A percentile compares a stretch with the other conserved stretches of the same genome.
Conservation (phyloP, 2,797 vertebrate genomes). For the Pygocentrus nattereri region DNA sequence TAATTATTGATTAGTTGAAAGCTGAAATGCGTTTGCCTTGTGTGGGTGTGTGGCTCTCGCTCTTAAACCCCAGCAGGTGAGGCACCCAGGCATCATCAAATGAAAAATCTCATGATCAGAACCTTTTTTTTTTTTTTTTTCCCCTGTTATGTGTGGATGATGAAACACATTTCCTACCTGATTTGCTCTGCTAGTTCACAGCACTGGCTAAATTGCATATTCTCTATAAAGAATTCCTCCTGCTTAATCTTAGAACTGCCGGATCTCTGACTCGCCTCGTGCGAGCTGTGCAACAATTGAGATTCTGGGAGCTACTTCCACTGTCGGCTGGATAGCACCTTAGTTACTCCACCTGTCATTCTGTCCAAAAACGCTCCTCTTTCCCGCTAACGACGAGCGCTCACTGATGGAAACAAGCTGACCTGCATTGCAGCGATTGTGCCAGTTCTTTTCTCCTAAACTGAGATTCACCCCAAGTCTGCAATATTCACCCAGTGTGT, state of each 20-base stretch:
- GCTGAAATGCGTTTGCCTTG: constrained; percentile 34
- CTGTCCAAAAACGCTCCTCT: neutral
- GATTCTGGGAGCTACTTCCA: neutral
- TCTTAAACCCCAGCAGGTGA: constrained; percentile 31
- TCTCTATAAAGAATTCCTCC: constrained; percentile 5
- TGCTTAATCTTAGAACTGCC: neutral
- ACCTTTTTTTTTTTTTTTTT: neutral
- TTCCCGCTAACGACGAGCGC: neutral
- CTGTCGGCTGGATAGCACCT: neutral
- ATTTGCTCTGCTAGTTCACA: constrained; percentile 1
- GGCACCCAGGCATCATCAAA: constrained; percentile 24
- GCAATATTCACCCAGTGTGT: neutral
- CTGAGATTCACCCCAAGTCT: neutral
- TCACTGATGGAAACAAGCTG: neutral
- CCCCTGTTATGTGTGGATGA: neutral
- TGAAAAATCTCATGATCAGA: constrained; percentile 34
- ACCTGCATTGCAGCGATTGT: neutral
- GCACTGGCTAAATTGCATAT: constrained; percentile 1
- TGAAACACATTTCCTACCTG: constrained; percentile 10
- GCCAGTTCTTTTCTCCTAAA: neutral
- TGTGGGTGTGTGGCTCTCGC: constrained; percentile 53
- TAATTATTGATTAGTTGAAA: constrained; percentile 73
- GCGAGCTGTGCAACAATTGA: neutral
- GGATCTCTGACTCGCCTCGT: too few species aligned
- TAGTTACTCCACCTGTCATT: neutral